Evolutionary conservation across 2,113 vertebrate species (phyloP), one percentile per base, ranked within the genome.

Genomic region (Ondatra zibethicus): DNA sequence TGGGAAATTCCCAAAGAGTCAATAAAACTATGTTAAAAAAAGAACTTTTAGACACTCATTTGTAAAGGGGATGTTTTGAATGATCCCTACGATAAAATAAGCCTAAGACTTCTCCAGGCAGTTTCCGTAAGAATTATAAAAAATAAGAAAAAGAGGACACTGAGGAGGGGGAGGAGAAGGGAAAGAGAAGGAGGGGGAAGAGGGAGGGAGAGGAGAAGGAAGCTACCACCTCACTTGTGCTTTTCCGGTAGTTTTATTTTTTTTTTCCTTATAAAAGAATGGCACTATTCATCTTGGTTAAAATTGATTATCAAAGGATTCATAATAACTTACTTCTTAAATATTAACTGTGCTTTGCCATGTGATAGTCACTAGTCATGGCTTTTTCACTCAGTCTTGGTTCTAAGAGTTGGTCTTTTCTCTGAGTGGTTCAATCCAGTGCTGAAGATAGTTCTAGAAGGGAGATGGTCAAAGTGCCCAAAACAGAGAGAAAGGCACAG

Each of bases 261-360:
- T 75, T 63, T 63, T 66, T 14, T 31, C 25, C 58, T 88, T 96
- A 68, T 50, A 58, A 93, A 91, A 91, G 45, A 95, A 92, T 10
- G 19, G 42, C 33, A 50, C 36, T 92, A 80, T 77, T 91, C 58
- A 81, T 58, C 76, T 93, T 72, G 36, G 39, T 65, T 93, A 87
- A 92, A 96, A 86, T 84, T 72, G 42, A 5, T 42, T 39, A 94
- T 88, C 52, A 73, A 84, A 88, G 47, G 45, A 1, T 68, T 85
- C 23, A 94, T 10, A 36, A 39, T 21, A 77, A 25, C 65, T 91
- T 73, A 50, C 29, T 93, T 89, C 63, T 50, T 87, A 87, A 92
- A 77, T 42, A 70, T n/a, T 86, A 86, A 72, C 3, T 86, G 89
- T 65, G 73, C 68, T 21, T 39, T 7, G 61, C 61, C 65, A 68